These are phyloP conservation scores for Artibeus lituratus DNA, from an alignment of 2,797 vertebrate genomes.

Conservation along the genomic window DNA sequence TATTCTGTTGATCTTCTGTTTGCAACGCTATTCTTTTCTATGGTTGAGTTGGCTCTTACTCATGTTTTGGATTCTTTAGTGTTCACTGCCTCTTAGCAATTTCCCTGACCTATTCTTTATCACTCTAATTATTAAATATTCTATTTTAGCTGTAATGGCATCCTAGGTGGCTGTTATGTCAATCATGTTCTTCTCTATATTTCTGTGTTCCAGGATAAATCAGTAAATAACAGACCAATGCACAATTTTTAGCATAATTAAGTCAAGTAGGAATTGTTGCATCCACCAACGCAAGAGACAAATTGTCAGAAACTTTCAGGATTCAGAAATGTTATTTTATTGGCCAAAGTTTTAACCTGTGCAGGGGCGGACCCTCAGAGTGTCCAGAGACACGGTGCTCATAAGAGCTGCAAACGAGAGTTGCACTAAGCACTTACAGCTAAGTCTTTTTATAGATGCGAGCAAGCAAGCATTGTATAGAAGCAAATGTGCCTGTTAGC, in stretches of 20 bases:
- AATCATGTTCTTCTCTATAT: not conserved
- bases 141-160: not conserved
- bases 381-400: too few relatives aligned
- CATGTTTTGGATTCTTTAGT: not conserved
- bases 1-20: not conserved
- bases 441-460: too few relatives aligned
- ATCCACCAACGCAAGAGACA: too few relatives aligned
- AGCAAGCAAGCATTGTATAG: too few relatives aligned
- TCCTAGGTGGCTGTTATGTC: not conserved
- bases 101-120: not conserved
- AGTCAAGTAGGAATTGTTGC: not conserved
- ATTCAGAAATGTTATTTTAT: too few relatives aligned
- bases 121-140: not conserved
- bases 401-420: too few relatives aligned
- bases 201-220: not conserved
- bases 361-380: too few relatives aligned
- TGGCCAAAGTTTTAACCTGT: too few relatives aligned
- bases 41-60: not conserved
- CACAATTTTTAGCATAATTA: not conserved
- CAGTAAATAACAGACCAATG: not conserved
- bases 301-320: too few relatives aligned
- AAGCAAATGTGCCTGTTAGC: too few relatives aligned
- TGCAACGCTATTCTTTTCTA: not conserved
- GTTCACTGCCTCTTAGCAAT: not conserved
- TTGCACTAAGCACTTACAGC: too few relatives aligned